Evolutionary conservation across 1,140 invertebrate genomes (phyloP).

Genomic region (Eurosta solidaginis): DNA sequence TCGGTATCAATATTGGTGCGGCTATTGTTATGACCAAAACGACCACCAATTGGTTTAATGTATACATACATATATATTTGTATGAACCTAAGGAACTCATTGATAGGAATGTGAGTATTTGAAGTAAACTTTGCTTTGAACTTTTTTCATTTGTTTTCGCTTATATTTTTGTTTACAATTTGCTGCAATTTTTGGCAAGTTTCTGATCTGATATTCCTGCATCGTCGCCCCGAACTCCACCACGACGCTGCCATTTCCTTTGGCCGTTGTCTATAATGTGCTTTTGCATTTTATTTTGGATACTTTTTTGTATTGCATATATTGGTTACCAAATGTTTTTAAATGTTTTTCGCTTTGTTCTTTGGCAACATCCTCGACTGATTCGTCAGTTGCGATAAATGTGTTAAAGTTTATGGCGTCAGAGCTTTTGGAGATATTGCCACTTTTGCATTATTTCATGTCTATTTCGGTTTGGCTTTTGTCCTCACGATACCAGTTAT

Average conservation of each 20-base stretch:
- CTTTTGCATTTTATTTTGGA: not conserved
- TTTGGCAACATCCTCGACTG: not conserved
- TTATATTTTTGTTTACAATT: not conserved
- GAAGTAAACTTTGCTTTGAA: too few relatives aligned
- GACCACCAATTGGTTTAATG: not conserved
- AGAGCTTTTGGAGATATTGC: too few relatives aligned
- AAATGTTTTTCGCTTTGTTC: too few relatives aligned
- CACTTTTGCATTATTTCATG: not conserved
- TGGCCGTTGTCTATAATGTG: not conserved
- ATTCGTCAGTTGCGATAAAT: not conserved
- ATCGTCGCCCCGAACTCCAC: not conserved
- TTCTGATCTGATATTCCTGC: not conserved
- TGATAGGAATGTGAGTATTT: not conserved
- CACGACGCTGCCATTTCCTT: not conserved
- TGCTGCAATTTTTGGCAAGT: slow-evolving; percentile 1
- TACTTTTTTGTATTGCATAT: not conserved
- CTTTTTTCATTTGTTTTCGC: too few relatives aligned
- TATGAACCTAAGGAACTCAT: too few relatives aligned
- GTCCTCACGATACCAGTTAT: not conserved
- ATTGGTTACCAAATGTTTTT: too few relatives aligned
- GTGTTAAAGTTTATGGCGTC: not conserved
- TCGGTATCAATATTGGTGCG: not conserved
- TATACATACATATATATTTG: not conserved
- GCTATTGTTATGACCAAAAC: not conserved
- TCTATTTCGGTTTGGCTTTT: not conserved